Base-by-base conservation (phyloP, 1,140 invertebrate genomes). In the Plutomurus gul region DNA sequence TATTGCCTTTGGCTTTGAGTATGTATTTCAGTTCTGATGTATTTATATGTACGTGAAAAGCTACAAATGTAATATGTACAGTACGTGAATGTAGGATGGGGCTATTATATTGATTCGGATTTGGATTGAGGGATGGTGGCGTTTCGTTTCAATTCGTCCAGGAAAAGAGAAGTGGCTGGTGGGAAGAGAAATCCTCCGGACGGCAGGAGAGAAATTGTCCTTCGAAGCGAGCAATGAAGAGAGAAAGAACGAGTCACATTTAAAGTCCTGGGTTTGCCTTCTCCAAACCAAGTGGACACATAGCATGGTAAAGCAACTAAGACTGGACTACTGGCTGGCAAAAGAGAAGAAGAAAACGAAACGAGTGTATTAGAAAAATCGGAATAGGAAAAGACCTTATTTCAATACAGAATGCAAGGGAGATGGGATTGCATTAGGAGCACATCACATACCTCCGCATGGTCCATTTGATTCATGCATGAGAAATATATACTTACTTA, bases 391-490 rank as follows among this genome's bases (percentile, higher is more conserved):
- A 79, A 79, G 78, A 71, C 51, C 73, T 75, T 75, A 75, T 79
- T 76, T 79, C 78, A 75, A 76, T 70, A 49, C 40, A 75, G 37
- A 74, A 79, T 56, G 49, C 36, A 51, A 47, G 40, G 36, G 56
- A 70, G 72, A 79, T 75, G 74, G 74, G 74, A 79, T 79, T 79
- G 73, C 74, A 79, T 70, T 70, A 70, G 39, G 76, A 77, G 56
- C n/a, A 71, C 39, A 77, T 65, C 33, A 65, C 72, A 79, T 74
- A 74, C 77, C 77, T 75, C 71, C 18, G 65, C 51, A 79, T 79
- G 78, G 51, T 79, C 78, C 78, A 79, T 79, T 79, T 79, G 78
- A 79, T 76, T 79, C 78, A 75, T 79, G 78, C 73, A 79, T 79
- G 78, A 76, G 78, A 78, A 78, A 78, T 78, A 73, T 40, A 75